phyloP scores from a whole-genome alignment of 2,888 invertebrate genomes.

The Elmis aenea region DNA sequence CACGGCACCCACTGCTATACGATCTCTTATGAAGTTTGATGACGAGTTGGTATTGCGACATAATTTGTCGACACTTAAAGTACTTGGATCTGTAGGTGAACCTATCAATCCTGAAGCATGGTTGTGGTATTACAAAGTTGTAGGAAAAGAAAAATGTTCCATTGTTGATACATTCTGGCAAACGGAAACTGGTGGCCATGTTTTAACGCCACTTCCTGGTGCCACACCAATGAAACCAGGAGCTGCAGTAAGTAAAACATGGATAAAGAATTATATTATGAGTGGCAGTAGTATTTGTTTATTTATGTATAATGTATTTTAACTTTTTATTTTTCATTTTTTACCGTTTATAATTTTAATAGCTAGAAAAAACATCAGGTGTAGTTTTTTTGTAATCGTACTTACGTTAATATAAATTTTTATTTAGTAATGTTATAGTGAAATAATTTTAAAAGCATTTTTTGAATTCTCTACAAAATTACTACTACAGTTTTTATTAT shows the following conservation, averaged over 20 bases:
- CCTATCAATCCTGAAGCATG: slow-evolving; percentile 99
- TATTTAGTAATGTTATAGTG: too few species aligned
- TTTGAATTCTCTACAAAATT: too few species aligned
- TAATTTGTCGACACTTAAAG: slow-evolving; percentile 60
- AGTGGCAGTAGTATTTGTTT: too few species aligned
- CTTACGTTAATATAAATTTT: too few species aligned
- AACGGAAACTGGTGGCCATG: slow-evolving; percentile 98
- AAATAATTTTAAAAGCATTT: too few species aligned
- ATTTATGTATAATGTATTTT: too few species aligned
- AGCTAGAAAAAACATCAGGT: too few species aligned
- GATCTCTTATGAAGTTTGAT: slow-evolving; percentile 93
- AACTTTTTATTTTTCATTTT: too few species aligned
- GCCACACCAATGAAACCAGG: slow-evolving; percentile 97
- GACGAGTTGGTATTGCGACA: slow-evolving; percentile 74
- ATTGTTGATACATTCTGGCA: slow-evolving; percentile 99
- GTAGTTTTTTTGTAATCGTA: too few species aligned
- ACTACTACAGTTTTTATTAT: too few species aligned
- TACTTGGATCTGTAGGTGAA: slow-evolving; percentile 96
- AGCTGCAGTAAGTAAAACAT: slow-evolving; percentile 86
- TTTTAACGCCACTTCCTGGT: slow-evolving; percentile 92
- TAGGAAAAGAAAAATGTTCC: slow-evolving; percentile 80
- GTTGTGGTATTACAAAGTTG: slow-evolving; percentile 87
- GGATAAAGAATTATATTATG: too few species aligned
- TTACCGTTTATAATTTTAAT: too few species aligned
- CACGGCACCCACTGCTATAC: slow-evolving; percentile 96